phyloP scores from a whole-genome alignment of 2,888 invertebrate genomes.

The Eulithis prunata region DNA sequence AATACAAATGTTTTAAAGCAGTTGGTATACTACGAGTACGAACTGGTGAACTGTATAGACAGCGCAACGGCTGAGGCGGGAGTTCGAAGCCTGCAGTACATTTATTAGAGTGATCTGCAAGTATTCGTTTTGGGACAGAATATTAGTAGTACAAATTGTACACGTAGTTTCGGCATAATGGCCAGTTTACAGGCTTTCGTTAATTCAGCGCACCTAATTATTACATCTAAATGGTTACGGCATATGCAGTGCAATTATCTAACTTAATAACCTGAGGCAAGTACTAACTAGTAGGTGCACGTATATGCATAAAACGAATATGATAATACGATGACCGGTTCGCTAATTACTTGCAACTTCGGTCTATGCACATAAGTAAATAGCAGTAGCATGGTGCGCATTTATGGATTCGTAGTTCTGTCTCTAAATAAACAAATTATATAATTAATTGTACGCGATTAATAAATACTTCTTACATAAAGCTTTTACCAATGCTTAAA shows the following conservation, averaged over 20 bases:
- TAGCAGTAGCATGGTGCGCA: slow-evolving; percentile 1
- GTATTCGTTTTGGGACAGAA: no score
- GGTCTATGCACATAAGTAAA: slow-evolving; percentile 7
- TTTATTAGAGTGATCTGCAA: no score
- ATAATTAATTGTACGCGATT: neutral
- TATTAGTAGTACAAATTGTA: no score
- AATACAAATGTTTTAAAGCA: neutral
- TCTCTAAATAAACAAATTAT: slow-evolving; percentile 1
- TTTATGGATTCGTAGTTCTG: slow-evolving; percentile 27
- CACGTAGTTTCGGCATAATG: no score
- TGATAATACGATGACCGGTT: slow-evolving; percentile 19
- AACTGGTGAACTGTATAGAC: no score
- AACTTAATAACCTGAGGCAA: neutral
- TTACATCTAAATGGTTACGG: neutral
- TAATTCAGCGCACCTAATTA: no score
- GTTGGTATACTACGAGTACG: neutral
- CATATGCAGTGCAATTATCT: slow-evolving; percentile 1
- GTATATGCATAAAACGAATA: slow-evolving; percentile 17
- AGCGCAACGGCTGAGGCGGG: no score
- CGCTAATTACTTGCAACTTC: slow-evolving; percentile 21
- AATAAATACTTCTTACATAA: no score
- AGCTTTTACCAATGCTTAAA: no score
- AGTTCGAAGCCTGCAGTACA: no score
- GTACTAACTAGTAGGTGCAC: neutral
- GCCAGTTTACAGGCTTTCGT: neutral